Evolutionary conservation across 2,888 invertebrate species (phyloP).

Genomic region (Andricus quercusramuli): DNA sequence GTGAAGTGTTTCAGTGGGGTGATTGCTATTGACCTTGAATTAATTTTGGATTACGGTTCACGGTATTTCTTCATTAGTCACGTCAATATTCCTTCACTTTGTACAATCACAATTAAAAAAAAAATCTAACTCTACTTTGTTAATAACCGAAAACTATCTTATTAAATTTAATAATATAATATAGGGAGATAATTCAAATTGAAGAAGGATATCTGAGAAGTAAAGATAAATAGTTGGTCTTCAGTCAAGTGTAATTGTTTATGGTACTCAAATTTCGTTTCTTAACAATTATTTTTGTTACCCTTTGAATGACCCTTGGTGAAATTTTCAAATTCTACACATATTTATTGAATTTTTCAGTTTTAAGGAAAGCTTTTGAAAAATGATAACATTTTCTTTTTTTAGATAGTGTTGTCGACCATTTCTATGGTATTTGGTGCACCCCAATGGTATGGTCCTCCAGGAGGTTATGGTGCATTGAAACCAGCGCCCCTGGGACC

Average conservation of each 20-base stretch:
- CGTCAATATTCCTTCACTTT: background rate
- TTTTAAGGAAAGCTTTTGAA: background rate
- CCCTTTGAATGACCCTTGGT: background rate
- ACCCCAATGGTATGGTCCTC: conserved; percentile 70
- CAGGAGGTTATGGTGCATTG: conserved; percentile 45
- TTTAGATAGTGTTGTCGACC: conserved; percentile 28
- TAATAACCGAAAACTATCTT: background rate
- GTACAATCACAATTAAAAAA: background rate
- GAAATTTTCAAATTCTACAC: background rate
- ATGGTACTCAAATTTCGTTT: too few species aligned
- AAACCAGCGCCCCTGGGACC: conserved; percentile 51
- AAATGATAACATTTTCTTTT: background rate
- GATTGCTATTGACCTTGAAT: conserved; percentile 5
- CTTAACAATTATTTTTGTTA: too few species aligned
- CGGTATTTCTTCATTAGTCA: background rate
- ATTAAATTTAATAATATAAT: too few species aligned
- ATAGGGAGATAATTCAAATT: too few species aligned
- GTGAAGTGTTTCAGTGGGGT: conserved; percentile 26
- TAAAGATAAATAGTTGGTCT: too few species aligned
- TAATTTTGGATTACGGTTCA: conserved; percentile 10
- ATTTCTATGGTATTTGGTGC: conserved; percentile 58
- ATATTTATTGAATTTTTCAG: background rate
- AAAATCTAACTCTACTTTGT: background rate
- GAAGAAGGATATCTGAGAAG: too few species aligned
- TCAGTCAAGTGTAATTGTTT: too few species aligned